A percentile compares a stretch with the other conserved stretches of the same genome.
These are phyloP conservation scores for Tylochromis polylepis DNA, from an alignment of 2,113 vertebrate species.

Conservation along the genomic window DNA sequence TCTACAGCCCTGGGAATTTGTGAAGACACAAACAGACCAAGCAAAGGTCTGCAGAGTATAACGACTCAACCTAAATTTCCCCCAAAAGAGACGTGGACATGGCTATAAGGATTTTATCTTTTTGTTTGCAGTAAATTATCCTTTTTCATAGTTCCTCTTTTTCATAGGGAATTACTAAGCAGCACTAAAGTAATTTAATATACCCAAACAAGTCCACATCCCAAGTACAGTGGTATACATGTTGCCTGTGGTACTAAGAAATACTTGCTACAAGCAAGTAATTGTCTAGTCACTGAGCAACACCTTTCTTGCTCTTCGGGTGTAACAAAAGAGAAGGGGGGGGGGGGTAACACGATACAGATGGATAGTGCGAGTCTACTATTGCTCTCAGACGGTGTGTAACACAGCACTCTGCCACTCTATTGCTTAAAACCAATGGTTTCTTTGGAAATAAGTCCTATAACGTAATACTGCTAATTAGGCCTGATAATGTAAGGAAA, in stretches of 20 bases:
- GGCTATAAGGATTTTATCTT: neutral
- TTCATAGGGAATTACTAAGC: neutral
- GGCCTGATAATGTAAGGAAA: neutral
- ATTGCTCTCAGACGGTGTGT: neutral
- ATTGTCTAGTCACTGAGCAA: slow-evolving; percentile 47
- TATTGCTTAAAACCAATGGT: neutral
- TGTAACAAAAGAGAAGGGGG: slow-evolving; percentile 51
- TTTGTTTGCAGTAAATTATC: neutral
- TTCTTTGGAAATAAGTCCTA: neutral
- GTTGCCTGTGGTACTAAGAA: neutral
- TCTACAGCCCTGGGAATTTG: neutral
- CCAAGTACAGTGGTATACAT: neutral
- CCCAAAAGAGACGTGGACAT: neutral
- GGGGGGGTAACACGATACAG: slow-evolving; percentile 50
- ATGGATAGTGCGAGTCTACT: slow-evolving; percentile 22
- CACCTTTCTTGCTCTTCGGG: slow-evolving; percentile 30
- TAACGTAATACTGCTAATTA: neutral
- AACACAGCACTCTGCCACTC: neutral
- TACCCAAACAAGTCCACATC: neutral
- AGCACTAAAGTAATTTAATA: neutral
- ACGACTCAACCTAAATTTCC: neutral
- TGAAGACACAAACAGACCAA: neutral
- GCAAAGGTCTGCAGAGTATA: neutral
- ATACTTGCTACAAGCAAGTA: slow-evolving; percentile 10
- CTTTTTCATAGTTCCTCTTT: neutral